Evolutionary conservation across 2,113 vertebrate species (phyloP), one percentile per base, ranked within the genome.

Genomic region (Falco punctatus): DNA sequence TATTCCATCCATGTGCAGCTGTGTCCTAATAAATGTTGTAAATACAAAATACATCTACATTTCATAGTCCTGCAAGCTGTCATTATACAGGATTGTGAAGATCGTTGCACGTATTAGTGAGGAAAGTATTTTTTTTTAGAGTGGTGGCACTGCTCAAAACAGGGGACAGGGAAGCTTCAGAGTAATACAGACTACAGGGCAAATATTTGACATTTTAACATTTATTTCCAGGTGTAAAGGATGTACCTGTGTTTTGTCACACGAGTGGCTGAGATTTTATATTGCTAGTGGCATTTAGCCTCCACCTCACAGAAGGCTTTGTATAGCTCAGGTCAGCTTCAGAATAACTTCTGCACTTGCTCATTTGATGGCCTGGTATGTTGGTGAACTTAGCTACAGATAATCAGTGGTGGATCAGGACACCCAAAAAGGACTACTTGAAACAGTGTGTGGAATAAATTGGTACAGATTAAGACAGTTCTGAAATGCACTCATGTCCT

Each of bases 1-100:
- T 81, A 80, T 92, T 86, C 58, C 81, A 90, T 95, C 42, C 57
- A 51, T 77, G 71, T 86, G 66, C 69, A 97, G 78, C 94, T 96
- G 65, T 27, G 12, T 92, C 74, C 87, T 95, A 94, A 59, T 94
- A 91, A 83, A 62, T 44, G 30, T 12, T 48, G 48, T 88, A 48
- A 96, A 94, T 84, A 74, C 14, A 48, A 85, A 78, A 80, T 33
- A 23, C 86, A 87, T 95, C 88, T 95, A 92, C 85, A 94, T 81
- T 72, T 95, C 9, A 10, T 38, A 92, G 88, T 92, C 40, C 65
- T 94, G 70, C 21, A 86, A 86, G 40, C 22, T 73, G 30, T 73
- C 44, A 18, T 92, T 83, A 71, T 67, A 81, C 15, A 80, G 70
- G 55, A 77, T 38, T 90, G 65, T 77, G 48, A 95, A 67, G 89